Evolutionary conservation across 1,140 invertebrate species (phyloP), one percentile per base, ranked within the genome.

Genomic region (Periplaneta americana): DNA sequence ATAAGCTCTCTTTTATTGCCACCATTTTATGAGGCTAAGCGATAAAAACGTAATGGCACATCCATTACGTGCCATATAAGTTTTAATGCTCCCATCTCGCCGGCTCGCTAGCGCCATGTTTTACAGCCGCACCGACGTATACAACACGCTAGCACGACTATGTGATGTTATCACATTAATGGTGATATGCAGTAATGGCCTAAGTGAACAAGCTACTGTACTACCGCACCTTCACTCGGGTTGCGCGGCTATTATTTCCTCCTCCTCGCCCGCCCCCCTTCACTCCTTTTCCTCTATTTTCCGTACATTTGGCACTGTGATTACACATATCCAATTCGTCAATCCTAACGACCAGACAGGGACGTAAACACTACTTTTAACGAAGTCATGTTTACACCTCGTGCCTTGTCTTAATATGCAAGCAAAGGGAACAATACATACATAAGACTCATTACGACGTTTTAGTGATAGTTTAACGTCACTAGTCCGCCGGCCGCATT

Each of bases 1-100:
- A 78, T 78, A 36, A 36, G 76, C 34, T 78, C 33, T 77, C 36
- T 78, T 78, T 78, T 78, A 37, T 33, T 66, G 48, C 48, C 22
- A 66, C 48, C 48, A 66, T 66, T 66, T 66, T 66, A 66, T 66
- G 48, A n/a, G 48, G 48, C 22, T 28, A 66, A n/a, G 48, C 22
- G 48, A 66, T 66, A 66, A 66, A 48, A 66, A 66, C 48, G 48
- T 66, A 66, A 66, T 66, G 48, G 48, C 48, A 66, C 48, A 66
- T 66, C 48, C 48, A 66, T 66, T 66, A 66, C 48, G 48, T 66
- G n/a, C 48, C 48, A 66, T 66, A 66, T 66, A 66, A 66, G 48
- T 66, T 66, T 66, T n/a, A 66, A 66, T 28, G 48, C 48, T 66
- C 48, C 48, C n/a, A 66, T 66, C 48, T 66, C 15, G 48, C 48